A percentile compares a stretch with the other conserved stretches of the same genome.
phyloP scores from a whole-genome alignment of 2,113 vertebrate species.

The Notarius quadriscutis region DNA sequence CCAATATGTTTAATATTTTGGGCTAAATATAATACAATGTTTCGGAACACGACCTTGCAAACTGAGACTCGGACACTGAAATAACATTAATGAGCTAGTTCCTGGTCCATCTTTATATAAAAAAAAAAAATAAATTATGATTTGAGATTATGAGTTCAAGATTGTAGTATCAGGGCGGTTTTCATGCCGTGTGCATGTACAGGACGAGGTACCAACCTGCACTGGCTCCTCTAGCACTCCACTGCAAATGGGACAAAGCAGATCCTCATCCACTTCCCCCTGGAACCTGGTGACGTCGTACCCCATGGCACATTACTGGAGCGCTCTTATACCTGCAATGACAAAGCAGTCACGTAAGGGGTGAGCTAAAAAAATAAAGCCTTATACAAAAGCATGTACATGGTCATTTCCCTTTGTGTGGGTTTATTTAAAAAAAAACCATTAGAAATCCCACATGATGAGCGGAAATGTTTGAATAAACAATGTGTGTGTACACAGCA shows the following conservation, averaged over 20 bases:
- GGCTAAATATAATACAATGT: background rate
- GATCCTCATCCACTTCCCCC: constrained; percentile 97
- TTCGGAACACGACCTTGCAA: background rate
- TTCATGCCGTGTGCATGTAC: background rate
- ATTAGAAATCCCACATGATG: background rate
- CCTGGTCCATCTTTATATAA: background rate
- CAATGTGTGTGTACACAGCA: background rate
- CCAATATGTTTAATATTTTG: background rate
- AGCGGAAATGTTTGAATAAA: background rate
- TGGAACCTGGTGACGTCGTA: constrained; percentile 97
- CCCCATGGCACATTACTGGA: constrained; percentile 95
- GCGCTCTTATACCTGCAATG: constrained; percentile 64
- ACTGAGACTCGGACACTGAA: background rate
- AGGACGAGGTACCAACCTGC: constrained; percentile 74
- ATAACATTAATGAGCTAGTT: background rate
- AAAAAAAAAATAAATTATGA: background rate
- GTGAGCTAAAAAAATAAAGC: background rate
- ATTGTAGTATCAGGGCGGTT: no score
- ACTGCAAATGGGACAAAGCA: constrained; percentile 97
- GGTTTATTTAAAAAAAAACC: background rate
- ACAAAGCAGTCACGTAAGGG: background rate
- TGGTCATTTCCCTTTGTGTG: background rate
- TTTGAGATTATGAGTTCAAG: background rate
- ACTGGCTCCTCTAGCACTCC: constrained; percentile 97
- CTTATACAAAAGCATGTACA: background rate